Evolutionary conservation across 1,140 invertebrate genomes (phyloP).

Genomic region (Anadara kagoshimensis): DNA sequence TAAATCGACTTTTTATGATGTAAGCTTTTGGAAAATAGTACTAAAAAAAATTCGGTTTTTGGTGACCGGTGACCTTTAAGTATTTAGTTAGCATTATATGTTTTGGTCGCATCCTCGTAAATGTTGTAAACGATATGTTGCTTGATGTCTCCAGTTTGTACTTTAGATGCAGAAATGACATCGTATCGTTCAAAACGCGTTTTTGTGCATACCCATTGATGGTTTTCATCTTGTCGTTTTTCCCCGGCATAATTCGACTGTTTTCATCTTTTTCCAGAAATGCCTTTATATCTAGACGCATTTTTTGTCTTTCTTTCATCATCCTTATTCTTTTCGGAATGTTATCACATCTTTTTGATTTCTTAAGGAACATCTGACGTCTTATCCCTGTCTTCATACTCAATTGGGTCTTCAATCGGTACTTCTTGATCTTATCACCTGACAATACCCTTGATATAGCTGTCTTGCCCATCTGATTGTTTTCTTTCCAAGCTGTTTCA

Average conservation of each 20-base stretch:
- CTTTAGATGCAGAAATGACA: slow-evolving; percentile 5
- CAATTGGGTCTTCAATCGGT: slow-evolving; percentile 14
- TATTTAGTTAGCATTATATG: slow-evolving; percentile 4
- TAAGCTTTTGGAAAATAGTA: too few species aligned
- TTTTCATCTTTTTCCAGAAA: slow-evolving; percentile 6
- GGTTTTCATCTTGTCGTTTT: slow-evolving; percentile 31
- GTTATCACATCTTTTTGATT: not conserved
- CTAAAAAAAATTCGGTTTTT: too few species aligned
- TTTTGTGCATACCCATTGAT: slow-evolving; percentile 8
- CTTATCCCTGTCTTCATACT: slow-evolving; percentile 5
- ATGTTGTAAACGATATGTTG: slow-evolving; percentile 3
- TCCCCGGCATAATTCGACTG: slow-evolving; percentile 19
- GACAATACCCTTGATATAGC: not conserved
- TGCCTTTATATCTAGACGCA: not conserved
- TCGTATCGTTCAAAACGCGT: slow-evolving; percentile 19
- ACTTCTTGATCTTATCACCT: slow-evolving; percentile 3
- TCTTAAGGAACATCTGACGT: not conserved
- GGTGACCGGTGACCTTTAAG: too few species aligned
- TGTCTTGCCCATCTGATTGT: not conserved
- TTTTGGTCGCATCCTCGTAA: slow-evolving; percentile 1
- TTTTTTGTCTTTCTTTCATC: not conserved
- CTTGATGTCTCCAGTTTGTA: not conserved
- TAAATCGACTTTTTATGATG: too few species aligned
- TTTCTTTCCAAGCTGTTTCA: not conserved
- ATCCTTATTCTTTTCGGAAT: not conserved